Base-by-base conservation (phyloP, 2,888 invertebrate genomes). In the Pterobdella sp. region DNA sequence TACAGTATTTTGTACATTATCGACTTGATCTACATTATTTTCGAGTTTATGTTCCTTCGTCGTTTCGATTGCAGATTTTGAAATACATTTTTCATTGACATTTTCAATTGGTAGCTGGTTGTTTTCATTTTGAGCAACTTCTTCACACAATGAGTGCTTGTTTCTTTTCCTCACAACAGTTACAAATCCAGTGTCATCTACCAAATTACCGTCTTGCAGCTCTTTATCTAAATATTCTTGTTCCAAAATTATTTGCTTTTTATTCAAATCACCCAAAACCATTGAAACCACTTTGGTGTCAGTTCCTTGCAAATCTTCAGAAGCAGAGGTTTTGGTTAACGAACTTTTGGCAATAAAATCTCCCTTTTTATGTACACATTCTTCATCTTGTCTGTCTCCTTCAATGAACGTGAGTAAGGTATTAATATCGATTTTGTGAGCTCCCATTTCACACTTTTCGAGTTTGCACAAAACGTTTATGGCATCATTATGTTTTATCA, bases 331-430 rank as follows among this genome's bases (percentile, higher is more conserved):
- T 26, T 56, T 56, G n/a, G n/a, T n/a, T n/a, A n/a, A n/a, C n/a
- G n/a, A n/a, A n/a, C n/a, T n/a, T n/a, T n/a, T n/a, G n/a, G n/a
- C n/a, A n/a, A n/a, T n/a, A n/a, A n/a, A n/a, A n/a, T n/a, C n/a
- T n/a, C n/a, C n/a, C 60, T 56, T 56, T 22, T 7, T 14, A 22
- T 42, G 49, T 14, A 22, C 7, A 42, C 49, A 42, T 26, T 56
- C 60, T 18, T 42, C 42, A 14, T 42, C 42, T 42, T 42, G 42
- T 42, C 42, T 42, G 4, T n/a, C 60, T 56, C 60, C 60, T 56
- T 56, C 60, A 22, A 56, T 56, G 60, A 56, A 56, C 10, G 60
- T 56, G n/a, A 56, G n/a, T 26, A 56, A 22, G n/a, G 60, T 56
- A 22, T 56, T 56, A 3, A 56, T n/a, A 26, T 56, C 60, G 14